Evolutionary conservation across 2,888 invertebrate species (phyloP).

Genomic region (Harpalus rufipes): DNA sequence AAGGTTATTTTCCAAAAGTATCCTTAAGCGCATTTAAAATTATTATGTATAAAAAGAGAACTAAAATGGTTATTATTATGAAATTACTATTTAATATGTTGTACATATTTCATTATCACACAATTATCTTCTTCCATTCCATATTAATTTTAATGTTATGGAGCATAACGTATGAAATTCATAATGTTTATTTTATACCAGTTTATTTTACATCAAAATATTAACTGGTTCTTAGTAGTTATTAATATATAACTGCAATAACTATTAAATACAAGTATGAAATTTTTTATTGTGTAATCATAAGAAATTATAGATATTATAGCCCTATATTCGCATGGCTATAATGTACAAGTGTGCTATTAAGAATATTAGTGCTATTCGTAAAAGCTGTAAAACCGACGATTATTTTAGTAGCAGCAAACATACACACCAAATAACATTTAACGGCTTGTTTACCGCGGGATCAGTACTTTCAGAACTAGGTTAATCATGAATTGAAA

Average conservation of each 20-base stretch:
- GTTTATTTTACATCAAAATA: neutral
- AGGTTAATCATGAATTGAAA: neutral
- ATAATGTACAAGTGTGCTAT: constrained; percentile 35
- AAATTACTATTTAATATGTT: no score
- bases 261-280: constrained; percentile 7
- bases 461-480: constrained; percentile 15
- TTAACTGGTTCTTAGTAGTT: constrained; percentile 2
- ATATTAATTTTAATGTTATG: neutral
- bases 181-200: neutral
- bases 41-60: no score
- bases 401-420: constrained; percentile 33
- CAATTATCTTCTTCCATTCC: neutral
- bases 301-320: constrained; percentile 39
- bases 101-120: no score
- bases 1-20: no score
- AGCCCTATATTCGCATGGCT: constrained; percentile 16
- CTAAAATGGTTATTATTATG: no score
- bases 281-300: constrained; percentile 17
- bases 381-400: constrained; percentile 25
- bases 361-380: constrained; percentile 46
- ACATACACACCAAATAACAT: constrained; percentile 1
- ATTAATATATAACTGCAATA: neutral
- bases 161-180: neutral
- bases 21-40: no score
- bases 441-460: constrained; percentile 48